Percentiles rank a stretch among this genome's conserved stretches.
phyloP scores from a whole-genome alignment of 1,140 invertebrate genomes.

The Drosophila nasuta region DNA sequence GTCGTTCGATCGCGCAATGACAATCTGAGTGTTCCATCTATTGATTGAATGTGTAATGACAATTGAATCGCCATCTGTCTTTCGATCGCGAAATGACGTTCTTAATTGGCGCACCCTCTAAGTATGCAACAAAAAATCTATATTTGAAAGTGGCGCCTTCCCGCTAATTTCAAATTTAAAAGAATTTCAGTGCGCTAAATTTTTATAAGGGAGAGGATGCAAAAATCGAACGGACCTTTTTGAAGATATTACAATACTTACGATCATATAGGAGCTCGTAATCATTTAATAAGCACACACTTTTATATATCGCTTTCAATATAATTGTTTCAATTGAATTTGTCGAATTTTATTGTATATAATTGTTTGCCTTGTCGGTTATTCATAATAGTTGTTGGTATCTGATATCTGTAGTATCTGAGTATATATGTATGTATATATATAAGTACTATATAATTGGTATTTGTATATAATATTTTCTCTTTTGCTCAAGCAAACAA shows the following conservation, averaged over 20 bases:
- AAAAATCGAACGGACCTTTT: no score
- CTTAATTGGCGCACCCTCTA: no score
- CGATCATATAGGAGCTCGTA: not conserved
- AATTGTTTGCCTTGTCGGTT: conserved; percentile 54
- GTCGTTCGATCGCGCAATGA: no score
- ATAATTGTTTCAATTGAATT: conserved; percentile 63
- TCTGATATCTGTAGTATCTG: conserved; percentile 45
- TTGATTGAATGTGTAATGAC: no score
- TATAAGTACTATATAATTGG: conserved; percentile 36
- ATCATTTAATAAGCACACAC: not conserved
- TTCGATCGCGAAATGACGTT: no score
- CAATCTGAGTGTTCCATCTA: no score
- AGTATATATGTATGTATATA: conserved; percentile 45
- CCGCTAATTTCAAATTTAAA: no score
- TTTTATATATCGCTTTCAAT: conserved; percentile 41
- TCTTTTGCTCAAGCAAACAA: not conserved
- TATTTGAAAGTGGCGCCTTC: no score
- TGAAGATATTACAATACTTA: not conserved
- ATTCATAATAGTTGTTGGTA: conserved; percentile 31
- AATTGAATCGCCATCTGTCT: no score
- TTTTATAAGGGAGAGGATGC: no score
- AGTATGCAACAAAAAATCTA: no score
- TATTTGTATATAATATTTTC: conserved; percentile 23
- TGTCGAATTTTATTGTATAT: conserved; percentile 65
- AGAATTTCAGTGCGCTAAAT: no score